phyloP scores from a whole-genome alignment of 2,113 vertebrate species.

The Psittacula cyanocephala region DNA sequence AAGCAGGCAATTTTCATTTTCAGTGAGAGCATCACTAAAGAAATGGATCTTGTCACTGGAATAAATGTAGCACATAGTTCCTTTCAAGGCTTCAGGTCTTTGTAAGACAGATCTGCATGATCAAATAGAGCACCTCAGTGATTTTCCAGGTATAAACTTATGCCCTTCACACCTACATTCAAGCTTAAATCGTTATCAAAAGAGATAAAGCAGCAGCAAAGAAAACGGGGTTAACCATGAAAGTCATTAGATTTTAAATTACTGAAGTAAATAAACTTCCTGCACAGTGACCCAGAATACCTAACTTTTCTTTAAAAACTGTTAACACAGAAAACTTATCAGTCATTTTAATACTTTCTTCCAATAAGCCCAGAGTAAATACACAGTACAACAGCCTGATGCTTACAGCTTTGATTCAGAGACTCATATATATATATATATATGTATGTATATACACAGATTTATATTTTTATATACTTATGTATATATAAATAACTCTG shows the following conservation, averaged over 20 bases:
- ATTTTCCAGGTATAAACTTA: constrained; percentile 52
- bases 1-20: constrained; percentile 31
- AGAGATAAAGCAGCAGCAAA: constrained; percentile 62
- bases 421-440: not conserved
- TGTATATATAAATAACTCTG: not conserved
- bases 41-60: constrained; percentile 5
- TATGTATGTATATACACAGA: not conserved
- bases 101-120: constrained; percentile 43
- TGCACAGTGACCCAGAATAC: not conserved
- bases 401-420: not conserved
- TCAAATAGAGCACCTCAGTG: constrained; percentile 28
- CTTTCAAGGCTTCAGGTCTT: not conserved
- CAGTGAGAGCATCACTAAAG: not conserved
- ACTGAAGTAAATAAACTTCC: constrained; percentile 60
- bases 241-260: constrained; percentile 72
- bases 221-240: constrained; percentile 65
- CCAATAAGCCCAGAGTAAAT: not conserved
- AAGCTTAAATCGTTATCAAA: constrained; percentile 58
- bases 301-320: constrained; percentile 51
- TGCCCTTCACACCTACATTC: constrained; percentile 67
- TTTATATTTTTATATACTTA: not conserved
- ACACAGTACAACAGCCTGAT: not conserved
- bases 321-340: constrained; percentile 33
- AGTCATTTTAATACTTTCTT: constrained; percentile 26
- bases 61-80: constrained; percentile 7